Base-by-base conservation (phyloP, 1,140 invertebrate species). In the Lethocerus indicus region DNA sequence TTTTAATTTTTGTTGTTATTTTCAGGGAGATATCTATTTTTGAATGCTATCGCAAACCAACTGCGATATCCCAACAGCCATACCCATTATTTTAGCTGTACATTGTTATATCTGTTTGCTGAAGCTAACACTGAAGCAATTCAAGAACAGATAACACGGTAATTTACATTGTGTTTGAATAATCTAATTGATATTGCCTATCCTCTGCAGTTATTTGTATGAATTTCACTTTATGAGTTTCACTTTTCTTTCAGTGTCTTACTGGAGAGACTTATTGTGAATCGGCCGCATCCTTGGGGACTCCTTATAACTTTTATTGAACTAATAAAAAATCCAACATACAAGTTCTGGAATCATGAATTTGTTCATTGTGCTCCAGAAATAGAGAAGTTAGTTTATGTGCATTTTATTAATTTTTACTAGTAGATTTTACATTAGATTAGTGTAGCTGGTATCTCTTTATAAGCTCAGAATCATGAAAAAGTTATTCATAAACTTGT, bases 311-410 rank as follows among this genome's bases (percentile, higher is more conserved):
- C 96, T 0, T 98, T 98, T 65, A 98, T 98, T 58, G 95, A 99
- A 68, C 73, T 99, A 16, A 97, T 99, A 58, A 97, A 97, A 62
- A 98, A 98, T 70, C 89, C 88, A 12, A 82, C 79, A n/a, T 99
- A 96, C 70, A 95, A 96, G 66, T 98, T 99, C 67, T 98, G 94
- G 94, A 79, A 82, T 46, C 93, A 98, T 62, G 93, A 98, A 56
- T 99, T 99, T 71, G 94, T 98, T 0, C 87, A 93, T 63, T 98
- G 94, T 70, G 93, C 94, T 24, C 92, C 93, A 7, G 95, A 99
- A 71, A 96, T 98, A 63, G 90, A 95, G 70, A 97, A 96, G 86
- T 91, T 69, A 74, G 76, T 73, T 16, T 26, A 23, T n/a, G n/a
- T n/a, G n/a, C n/a, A n/a, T n/a, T n/a, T 32, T 32, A 32, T 9